Base-by-base conservation (phyloP, 37 sponge, comb jelly and placozoan species). In the Theonella swinhoei region DNA sequence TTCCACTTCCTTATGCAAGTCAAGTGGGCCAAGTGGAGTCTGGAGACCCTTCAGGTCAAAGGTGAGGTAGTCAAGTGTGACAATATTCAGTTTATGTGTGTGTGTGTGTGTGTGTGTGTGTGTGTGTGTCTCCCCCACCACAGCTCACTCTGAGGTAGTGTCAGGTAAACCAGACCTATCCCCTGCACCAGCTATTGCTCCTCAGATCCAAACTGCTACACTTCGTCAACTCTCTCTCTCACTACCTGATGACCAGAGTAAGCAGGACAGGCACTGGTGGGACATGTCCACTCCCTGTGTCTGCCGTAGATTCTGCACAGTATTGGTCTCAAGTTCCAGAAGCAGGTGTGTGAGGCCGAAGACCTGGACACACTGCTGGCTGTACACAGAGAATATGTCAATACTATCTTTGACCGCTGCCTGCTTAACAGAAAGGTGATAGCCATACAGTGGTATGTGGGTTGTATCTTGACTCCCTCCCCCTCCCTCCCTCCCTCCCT, bases 1-100 rank as follows among this genome's bases (percentile, higher is more conserved):
- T 85, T 85, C 41, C 76, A 35, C 20, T 77, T 85, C 59, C 79
- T 85, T 24, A 40, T 82, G 63, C 83, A 82, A 42, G 82, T 90
- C 39, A 85, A 86, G 39, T 90, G 88, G 88, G 87, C 82, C 70
- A 90, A 90, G 61, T 90, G 91, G 91, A 72, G 76, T 41, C 73
- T 90, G 64, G 82, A 85, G 31, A 72, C 43, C 3, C 11, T 81
- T 11, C 25, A 42, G 26, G 37, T 35, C 31, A 72, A 81, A 76
- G 71, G 88, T 88, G 23, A 28, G 79, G 32, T 19, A 1, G 2
- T 3, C 1, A 30, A 25, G 26, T 66, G 7, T 28, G n/a, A n/a
- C n/a, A n/a, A 5, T n/a, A n/a, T n/a, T n/a, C n/a, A n/a, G n/a
- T n/a, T n/a, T n/a, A n/a, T n/a, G n/a, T n/a, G n/a, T n/a, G n/a